Conservation (phyloP, 2,113 vertebrate species). For the Sphyrna mokarran region DNA sequence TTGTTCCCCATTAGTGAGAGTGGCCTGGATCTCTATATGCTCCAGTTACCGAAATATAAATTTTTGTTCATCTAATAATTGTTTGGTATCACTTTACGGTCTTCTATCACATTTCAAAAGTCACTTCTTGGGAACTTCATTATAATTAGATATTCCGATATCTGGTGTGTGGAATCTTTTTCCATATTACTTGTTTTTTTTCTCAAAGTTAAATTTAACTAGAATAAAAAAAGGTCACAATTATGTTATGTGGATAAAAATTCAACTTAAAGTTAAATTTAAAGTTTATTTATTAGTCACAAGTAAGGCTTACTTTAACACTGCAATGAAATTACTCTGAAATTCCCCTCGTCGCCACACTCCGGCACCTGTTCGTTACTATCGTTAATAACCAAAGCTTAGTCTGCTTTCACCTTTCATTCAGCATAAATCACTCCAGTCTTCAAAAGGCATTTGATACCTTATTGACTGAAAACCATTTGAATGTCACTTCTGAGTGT, state of each 20-base stretch:
- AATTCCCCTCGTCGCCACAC: too few relatives aligned
- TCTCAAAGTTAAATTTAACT: not conserved
- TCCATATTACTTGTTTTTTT: not conserved
- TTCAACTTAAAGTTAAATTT: not conserved
- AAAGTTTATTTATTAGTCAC: too few relatives aligned
- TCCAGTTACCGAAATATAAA: not conserved
- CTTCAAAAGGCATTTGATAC: not conserved
- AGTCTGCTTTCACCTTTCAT: conserved; percentile 39
- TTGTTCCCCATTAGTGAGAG: not conserved
- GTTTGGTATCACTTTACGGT: not conserved
- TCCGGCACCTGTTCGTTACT: not conserved
- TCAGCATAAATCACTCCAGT: not conserved
- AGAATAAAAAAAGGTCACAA: conserved; percentile 35
- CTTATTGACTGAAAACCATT: not conserved
- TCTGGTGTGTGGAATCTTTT: not conserved
- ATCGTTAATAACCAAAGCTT: conserved; percentile 15
- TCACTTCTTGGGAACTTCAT: not conserved
- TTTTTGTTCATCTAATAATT: not conserved
- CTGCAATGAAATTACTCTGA: too few relatives aligned
- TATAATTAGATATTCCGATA: not conserved
- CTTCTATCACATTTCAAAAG: not conserved
- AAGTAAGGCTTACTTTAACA: too few relatives aligned
- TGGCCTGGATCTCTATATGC: not conserved
- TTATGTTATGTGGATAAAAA: conserved; percentile 40
- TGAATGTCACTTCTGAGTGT: not conserved